phyloP scores from a whole-genome alignment of 2,888 invertebrate species.

The Beris chalybata region DNA sequence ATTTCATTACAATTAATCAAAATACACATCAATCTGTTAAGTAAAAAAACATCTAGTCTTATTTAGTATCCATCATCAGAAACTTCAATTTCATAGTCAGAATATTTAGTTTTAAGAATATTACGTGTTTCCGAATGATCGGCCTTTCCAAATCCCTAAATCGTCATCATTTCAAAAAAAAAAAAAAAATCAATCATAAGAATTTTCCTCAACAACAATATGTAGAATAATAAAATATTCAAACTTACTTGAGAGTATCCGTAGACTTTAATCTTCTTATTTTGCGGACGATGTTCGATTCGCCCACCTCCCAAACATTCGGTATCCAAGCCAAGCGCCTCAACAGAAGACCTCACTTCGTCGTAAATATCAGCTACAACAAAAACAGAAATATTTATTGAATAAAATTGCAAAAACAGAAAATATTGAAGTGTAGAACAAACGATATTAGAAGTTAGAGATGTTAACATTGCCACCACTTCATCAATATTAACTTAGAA shows the following conservation, averaged over 20 bases:
- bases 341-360: constrained; percentile 53
- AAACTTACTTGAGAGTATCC: constrained; percentile 81
- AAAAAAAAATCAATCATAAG: neutral
- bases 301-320: constrained; percentile 92
- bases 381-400: constrained; percentile 31
- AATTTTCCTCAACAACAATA: neutral
- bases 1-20: no score
- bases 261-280: constrained; percentile 82
- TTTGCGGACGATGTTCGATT: constrained; percentile 77
- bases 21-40: no score
- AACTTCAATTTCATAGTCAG: constrained; percentile 75
- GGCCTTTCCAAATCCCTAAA: constrained; percentile 82
- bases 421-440: neutral
- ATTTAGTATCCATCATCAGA: constrained; percentile 82
- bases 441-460: constrained; percentile 4
- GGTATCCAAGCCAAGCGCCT: constrained; percentile 63
- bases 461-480: no score
- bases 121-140: constrained; percentile 80
- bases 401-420: neutral
- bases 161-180: constrained; percentile 23
- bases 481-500: no score
- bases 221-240: constrained; percentile 2
- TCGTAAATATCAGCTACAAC: constrained; percentile 80
- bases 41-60: neutral
- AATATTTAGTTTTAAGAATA: constrained; percentile 72